phyloP scores from a whole-genome alignment of 2,888 invertebrate genomes.

The Helleia helle region DNA sequence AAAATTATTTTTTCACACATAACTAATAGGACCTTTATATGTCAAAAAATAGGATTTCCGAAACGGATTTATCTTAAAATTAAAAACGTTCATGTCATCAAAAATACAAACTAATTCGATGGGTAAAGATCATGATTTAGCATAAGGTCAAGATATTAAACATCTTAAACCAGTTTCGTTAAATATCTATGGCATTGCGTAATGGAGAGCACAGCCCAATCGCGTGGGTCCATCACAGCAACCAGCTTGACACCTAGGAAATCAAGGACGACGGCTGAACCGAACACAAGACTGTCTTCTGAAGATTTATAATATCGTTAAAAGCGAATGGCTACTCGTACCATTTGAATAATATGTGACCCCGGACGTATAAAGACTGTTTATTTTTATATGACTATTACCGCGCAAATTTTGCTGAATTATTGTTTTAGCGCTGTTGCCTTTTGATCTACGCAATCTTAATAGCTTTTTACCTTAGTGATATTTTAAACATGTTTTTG shows the following conservation, averaged over 20 bases:
- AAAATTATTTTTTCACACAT: too few relatives aligned
- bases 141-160: slow-evolving; percentile 40
- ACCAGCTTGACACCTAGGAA: slow-evolving; percentile 46
- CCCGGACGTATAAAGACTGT: not conserved
- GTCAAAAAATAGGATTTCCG: not conserved
- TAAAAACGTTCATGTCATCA: too few relatives aligned
- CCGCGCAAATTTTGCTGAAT: not conserved
- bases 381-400: not conserved
- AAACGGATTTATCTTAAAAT: not conserved
- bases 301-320: slow-evolving; percentile 34
- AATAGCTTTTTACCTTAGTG: not conserved
- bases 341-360: not conserved
- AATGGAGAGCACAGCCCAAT: slow-evolving; percentile 39
- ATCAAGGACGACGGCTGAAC: slow-evolving; percentile 40
- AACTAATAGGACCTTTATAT: too few relatives aligned
- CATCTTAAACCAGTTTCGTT: slow-evolving; percentile 40
- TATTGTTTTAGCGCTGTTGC: not conserved
- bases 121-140: slow-evolving; percentile 15
- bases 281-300: slow-evolving; percentile 25
- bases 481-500: not conserved
- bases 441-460: slow-evolving; percentile 1
- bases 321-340: not conserved
- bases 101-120: not conserved
- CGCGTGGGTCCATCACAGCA: slow-evolving; percentile 41
- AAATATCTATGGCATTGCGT: slow-evolving; percentile 39